phyloP scores from a whole-genome alignment of 2,113 vertebrate genomes.

The Sinosuthora webbiana region DNA sequence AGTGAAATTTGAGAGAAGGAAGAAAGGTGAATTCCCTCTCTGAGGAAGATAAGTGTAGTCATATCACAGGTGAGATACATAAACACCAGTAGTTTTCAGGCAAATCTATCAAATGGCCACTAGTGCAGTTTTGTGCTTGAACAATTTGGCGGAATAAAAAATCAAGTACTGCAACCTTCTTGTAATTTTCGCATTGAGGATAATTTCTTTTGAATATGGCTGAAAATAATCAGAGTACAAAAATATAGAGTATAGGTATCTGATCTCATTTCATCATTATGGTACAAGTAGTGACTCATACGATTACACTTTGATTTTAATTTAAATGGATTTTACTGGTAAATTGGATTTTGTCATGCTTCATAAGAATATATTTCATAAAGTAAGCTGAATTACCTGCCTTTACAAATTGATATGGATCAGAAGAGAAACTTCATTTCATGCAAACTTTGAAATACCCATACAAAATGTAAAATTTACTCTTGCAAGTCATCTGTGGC shows the following conservation, averaged over 20 bases:
- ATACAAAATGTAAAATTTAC: constrained; percentile 64
- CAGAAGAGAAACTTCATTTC: constrained; percentile 74
- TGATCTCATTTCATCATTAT: constrained; percentile 61
- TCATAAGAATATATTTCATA: constrained; percentile 68
- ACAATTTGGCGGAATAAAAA: background rate
- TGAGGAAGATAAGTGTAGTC: background rate
- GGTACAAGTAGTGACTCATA: constrained; percentile 23
- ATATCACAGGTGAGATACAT: background rate
- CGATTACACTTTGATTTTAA: constrained; percentile 74
- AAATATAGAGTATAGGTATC: constrained; percentile 19
- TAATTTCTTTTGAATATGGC: constrained; percentile 50
- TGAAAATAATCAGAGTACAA: constrained; percentile 39
- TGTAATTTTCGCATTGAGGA: background rate
- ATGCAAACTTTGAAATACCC: constrained; percentile 72
- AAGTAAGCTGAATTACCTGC: constrained; percentile 63
- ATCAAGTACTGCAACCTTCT: background rate
- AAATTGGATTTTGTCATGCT: constrained; percentile 79
- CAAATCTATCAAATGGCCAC: background rate
- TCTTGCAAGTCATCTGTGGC: constrained; percentile 51
- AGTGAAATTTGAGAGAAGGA: background rate
- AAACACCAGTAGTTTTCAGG: background rate
- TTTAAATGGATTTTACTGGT: constrained; percentile 75
- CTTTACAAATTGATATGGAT: constrained; percentile 76
- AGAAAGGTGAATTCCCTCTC: background rate
- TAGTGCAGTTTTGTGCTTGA: background rate